Percentiles rank a stretch among this genome's conserved stretches.
Evolutionary conservation across 2,888 invertebrate species (phyloP).

Genomic region (Acronicta aceris): DNA sequence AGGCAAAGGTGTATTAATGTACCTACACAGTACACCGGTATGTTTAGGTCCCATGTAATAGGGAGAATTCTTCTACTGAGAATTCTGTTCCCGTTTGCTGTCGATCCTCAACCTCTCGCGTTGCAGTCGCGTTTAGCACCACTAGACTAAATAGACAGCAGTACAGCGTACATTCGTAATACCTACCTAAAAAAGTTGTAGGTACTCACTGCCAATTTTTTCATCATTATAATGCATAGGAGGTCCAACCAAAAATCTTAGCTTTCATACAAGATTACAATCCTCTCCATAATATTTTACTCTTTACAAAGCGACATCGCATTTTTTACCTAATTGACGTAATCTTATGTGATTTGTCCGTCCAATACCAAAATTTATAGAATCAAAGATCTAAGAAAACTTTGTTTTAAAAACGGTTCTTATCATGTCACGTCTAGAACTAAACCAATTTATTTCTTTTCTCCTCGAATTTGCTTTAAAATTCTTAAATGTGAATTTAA

Average conservation of each 20-base stretch:
- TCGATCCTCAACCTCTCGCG: too few species aligned
- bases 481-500: constrained; percentile 44
- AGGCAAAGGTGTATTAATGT: too few species aligned
- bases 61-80: too few species aligned
- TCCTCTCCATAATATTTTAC: not conserved
- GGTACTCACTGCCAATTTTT: too few species aligned
- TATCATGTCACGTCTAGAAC: constrained; percentile 15
- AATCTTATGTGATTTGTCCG: constrained; percentile 14
- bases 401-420: constrained; percentile 17
- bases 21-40: too few species aligned
- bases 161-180: too few species aligned
- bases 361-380: constrained; percentile 7
- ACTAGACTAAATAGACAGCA: too few species aligned
- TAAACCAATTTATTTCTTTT: constrained; percentile 24
- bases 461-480: constrained; percentile 20
- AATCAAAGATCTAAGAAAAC: constrained; percentile 9
- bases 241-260: not conserved
- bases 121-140: too few species aligned
- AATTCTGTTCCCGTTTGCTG: too few species aligned
- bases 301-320: not conserved
- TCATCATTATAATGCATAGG: not conserved
- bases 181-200: too few species aligned
- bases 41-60: too few species aligned
- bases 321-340: constrained; percentile 6
- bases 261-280: not conserved